phyloP scores from a whole-genome alignment of 2,888 invertebrate species.

The Sericinus montela region DNA sequence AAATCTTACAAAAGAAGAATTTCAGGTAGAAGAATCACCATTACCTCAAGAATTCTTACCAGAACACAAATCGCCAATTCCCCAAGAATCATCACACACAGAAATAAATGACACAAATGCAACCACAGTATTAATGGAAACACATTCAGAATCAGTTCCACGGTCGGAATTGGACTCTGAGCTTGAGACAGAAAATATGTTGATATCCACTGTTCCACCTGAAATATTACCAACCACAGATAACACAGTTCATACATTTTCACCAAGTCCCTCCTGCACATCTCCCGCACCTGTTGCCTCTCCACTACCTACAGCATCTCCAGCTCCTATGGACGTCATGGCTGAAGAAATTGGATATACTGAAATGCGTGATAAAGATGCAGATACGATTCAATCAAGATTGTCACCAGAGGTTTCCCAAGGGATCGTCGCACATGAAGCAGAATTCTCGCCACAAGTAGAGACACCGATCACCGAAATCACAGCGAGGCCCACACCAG shows the following conservation, averaged over 20 bases:
- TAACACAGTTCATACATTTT: conserved; percentile 23
- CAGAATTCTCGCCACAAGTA: not conserved
- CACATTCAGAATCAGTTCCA: not conserved
- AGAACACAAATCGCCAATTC: conserved; percentile 11
- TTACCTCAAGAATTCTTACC: conserved; percentile 8
- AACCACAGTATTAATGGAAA: not conserved
- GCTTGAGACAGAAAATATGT: not conserved
- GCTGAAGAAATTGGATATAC: conserved; percentile 26
- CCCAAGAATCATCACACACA: not conserved
- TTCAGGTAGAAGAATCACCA: conserved; percentile 1
- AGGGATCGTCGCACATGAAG: conserved; percentile 2
- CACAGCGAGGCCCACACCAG: conserved; percentile 47
- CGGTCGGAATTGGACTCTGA: not conserved
- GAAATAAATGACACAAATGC: conserved; percentile 7
- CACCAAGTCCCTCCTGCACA: conserved; percentile 17
- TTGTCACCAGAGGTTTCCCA: conserved; percentile 19
- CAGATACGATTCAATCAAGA: conserved; percentile 17
- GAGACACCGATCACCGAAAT: conserved; percentile 24
- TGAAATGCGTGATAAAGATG: conserved; percentile 2
- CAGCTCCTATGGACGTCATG: conserved; percentile 19
- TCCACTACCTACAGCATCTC: conserved; percentile 16
- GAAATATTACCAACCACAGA: conserved; percentile 20
- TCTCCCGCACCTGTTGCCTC: not conserved
- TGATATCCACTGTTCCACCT: conserved; percentile 13
- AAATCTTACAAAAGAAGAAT: conserved; percentile 13